Evolutionary conservation across 2,888 invertebrate species (phyloP).

Genomic region (Drosophila borealis): DNA sequence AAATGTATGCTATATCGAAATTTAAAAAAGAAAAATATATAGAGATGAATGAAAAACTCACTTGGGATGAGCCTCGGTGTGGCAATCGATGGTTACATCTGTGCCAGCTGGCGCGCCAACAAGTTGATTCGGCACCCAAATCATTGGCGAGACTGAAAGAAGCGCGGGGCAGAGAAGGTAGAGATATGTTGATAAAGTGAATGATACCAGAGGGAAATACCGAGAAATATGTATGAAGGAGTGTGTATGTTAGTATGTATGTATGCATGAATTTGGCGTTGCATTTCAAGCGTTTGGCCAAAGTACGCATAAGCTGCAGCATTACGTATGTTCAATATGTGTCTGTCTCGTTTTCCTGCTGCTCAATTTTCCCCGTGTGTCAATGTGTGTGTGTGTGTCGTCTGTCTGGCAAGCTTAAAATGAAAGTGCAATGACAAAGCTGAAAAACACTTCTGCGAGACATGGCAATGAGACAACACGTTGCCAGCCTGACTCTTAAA

Average conservation of each 20-base stretch:
- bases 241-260: neutral
- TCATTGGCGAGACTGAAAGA: slow-evolving; percentile 94
- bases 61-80: slow-evolving; percentile 95
- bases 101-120: slow-evolving; percentile 96
- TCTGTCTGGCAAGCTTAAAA: slow-evolving; percentile 57
- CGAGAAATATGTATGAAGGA: neutral
- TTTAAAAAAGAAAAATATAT: slow-evolving; percentile 11
- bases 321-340: slow-evolving; percentile 61
- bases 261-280: slow-evolving; percentile 26
- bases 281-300: slow-evolving; percentile 59
- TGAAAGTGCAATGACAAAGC: slow-evolving; percentile 80
- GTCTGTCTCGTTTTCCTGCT: slow-evolving; percentile 28
- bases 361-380: slow-evolving; percentile 8
- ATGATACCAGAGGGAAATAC: slow-evolving; percentile 55
- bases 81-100: slow-evolving; percentile 96
- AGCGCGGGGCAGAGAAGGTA: slow-evolving; percentile 4
- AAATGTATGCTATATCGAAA: slow-evolving; percentile 24
- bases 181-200: slow-evolving; percentile 57
- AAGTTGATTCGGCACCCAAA: slow-evolving; percentile 97
- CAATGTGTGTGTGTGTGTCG: slow-evolving; percentile 10
- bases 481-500: slow-evolving; percentile 13
- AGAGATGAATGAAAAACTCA: slow-evolving; percentile 67
- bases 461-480: slow-evolving; percentile 46
- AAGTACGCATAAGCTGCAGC: slow-evolving; percentile 75
- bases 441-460: slow-evolving; percentile 59